These are phyloP conservation scores for Scaeva pyrastri DNA, from an alignment of 2,888 invertebrate species.

Conservation along the genomic window DNA sequence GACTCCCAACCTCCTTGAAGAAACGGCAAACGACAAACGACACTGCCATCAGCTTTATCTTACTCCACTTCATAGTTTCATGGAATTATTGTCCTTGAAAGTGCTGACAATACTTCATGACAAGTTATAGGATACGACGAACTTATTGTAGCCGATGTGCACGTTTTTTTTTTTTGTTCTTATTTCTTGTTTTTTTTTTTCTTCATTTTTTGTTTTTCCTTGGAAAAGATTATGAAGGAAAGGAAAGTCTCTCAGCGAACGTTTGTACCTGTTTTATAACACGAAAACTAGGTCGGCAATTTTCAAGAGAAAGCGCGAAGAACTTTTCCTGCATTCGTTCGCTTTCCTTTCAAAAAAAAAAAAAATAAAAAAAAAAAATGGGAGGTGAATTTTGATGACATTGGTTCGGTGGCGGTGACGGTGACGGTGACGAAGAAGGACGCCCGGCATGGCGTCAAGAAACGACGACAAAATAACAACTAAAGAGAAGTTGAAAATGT, in stretches of 20 bases:
- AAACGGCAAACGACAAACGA: slow-evolving; percentile 16
- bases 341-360: neutral
- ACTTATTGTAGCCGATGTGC: slow-evolving; percentile 54
- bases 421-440: neutral
- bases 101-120: slow-evolving; percentile 66
- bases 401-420: neutral
- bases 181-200: neutral
- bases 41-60: slow-evolving; percentile 20
- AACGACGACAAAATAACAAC: slow-evolving; percentile 27
- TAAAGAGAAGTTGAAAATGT: slow-evolving; percentile 31
- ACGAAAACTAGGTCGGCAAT: slow-evolving; percentile 58
- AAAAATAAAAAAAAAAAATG: neutral
- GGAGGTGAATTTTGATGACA: neutral
- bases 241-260: slow-evolving; percentile 12
- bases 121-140: slow-evolving; percentile 60
- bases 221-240: slow-evolving; percentile 58
- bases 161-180: slow-evolving; percentile 10
- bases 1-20: slow-evolving; percentile 14
- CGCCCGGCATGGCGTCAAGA: neutral
- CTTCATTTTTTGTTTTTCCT: neutral
- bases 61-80: slow-evolving; percentile 33
- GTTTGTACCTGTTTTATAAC: slow-evolving; percentile 6
- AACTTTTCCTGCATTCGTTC: slow-evolving; percentile 17
- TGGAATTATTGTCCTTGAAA: slow-evolving; percentile 72
- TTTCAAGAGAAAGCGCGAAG: slow-evolving; percentile 26